These are phyloP conservation scores for Bruchidius siliquastri DNA, from an alignment of 2,888 invertebrate species.

Conservation along the genomic window DNA sequence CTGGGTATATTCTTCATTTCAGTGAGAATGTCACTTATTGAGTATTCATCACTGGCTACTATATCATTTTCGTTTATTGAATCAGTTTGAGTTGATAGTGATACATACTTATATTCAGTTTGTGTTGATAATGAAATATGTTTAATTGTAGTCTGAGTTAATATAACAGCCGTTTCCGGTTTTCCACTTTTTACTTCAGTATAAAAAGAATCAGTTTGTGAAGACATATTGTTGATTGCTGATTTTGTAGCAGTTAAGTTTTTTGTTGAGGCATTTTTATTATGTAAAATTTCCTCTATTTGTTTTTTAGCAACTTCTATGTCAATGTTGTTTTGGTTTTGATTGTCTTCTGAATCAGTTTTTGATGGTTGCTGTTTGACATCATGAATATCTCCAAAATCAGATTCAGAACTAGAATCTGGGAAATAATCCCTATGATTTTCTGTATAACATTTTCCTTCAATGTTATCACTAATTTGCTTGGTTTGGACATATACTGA, in stretches of 20 bases:
- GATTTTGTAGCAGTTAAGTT: too few relatives aligned
- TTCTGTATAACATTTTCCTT: not conserved
- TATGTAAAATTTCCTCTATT: too few relatives aligned
- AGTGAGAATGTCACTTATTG: constrained; percentile 18
- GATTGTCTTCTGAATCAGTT: too few relatives aligned
- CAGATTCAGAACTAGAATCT: not conserved
- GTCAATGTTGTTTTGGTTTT: too few relatives aligned
- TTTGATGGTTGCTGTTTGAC: too few relatives aligned
- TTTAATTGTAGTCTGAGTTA: not conserved
- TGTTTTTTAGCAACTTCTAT: too few relatives aligned
- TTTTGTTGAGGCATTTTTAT: too few relatives aligned
- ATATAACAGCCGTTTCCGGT: not conserved
- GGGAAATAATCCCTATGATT: not conserved
- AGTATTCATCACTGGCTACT: constrained; percentile 9
- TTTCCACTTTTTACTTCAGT: not conserved
- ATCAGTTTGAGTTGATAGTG: not conserved
- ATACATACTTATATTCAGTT: constrained; percentile 2
- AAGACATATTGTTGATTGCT: not conserved
- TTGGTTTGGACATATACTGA: not conserved
- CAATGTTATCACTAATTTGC: not conserved
- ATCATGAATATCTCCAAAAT: not conserved
- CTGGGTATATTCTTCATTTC: constrained; percentile 21
- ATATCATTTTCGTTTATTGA: constrained; percentile 6
- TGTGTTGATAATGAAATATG: not conserved
- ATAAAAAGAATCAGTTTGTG: not conserved